These are phyloP conservation scores for Tragelaphus imberbis DNA, from an alignment of 2,113 vertebrate genomes.

Conservation along the genomic window DNA sequence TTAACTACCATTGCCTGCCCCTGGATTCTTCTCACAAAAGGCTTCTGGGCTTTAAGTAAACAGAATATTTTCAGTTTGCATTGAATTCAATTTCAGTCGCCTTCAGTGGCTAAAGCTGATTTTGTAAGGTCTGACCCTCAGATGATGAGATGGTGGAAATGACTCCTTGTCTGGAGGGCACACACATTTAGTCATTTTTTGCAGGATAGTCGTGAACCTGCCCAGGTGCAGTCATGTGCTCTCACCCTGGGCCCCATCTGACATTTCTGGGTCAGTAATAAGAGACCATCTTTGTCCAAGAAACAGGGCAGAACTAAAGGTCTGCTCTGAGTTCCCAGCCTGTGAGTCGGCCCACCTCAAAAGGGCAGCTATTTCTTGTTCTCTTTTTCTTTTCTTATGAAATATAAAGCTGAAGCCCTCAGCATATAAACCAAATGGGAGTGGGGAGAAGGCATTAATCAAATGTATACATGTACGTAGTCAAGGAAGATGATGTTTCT, in stretches of 20 bases:
- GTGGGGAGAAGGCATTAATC: neutral
- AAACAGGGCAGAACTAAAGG: neutral
- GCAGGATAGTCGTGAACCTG: neutral
- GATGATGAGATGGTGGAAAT: neutral
- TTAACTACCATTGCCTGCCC: slow-evolving; percentile 30
- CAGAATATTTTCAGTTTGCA: slow-evolving; percentile 50
- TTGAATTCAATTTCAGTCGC: slow-evolving; percentile 16
- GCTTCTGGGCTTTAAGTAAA: slow-evolving; percentile 60
- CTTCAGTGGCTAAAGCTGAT: neutral
- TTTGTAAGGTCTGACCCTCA: neutral
- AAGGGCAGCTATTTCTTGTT: neutral
- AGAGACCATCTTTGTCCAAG: neutral
- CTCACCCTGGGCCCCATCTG: neutral
- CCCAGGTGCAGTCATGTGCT: neutral
- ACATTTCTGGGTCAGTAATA: slow-evolving; percentile 18
- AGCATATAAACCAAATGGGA: neutral
- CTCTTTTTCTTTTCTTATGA: neutral
- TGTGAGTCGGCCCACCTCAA: neutral
- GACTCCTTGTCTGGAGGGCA: neutral
- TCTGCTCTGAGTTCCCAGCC: neutral
- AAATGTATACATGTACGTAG: neutral
- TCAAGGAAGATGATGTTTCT: neutral
- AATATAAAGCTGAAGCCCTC: neutral
- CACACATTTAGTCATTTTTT: neutral
- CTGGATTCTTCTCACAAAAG: slow-evolving; percentile 18